Evolutionary conservation across 2,113 vertebrate species (phyloP).

Genomic region (Austrofundulus limnaeus): DNA sequence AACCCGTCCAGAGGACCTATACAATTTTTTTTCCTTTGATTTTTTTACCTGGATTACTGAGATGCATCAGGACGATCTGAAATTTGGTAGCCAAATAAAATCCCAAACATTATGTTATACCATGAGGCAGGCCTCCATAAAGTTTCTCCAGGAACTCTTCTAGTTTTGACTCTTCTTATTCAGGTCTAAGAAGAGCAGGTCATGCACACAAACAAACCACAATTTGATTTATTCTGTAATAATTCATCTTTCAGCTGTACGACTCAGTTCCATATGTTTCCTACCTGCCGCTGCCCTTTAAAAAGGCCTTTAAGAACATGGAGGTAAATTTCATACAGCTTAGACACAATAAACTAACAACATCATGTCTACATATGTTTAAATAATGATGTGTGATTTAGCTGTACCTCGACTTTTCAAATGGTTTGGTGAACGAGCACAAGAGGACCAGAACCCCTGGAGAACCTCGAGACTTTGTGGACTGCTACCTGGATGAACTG

Average conservation of each 20-base stretch:
- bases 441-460: conserved; percentile 49
- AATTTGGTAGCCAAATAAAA: no score
- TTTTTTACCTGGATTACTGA: no score
- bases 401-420: neutral
- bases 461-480: conserved; percentile 62
- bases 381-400: conserved; percentile 1
- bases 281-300: conserved; percentile 49
- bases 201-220: neutral
- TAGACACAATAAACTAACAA: neutral
- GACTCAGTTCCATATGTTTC: conserved; percentile 45
- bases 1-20: no score
- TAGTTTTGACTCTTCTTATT: neutral
- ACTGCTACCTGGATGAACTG: conserved; percentile 65
- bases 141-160: neutral
- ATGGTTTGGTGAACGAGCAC: conserved; percentile 38
- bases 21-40: no score
- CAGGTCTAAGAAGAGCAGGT: no score
- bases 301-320: conserved; percentile 31
- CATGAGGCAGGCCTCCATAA: no score
- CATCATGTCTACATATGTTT: neutral
- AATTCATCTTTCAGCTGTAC: conserved; percentile 36
- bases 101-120: no score
- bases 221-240: neutral
- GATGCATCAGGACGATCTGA: no score
- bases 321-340: conserved; percentile 15